Base-by-base conservation (phyloP, 2,888 invertebrate species). In the Calephelis perditalis region DNA sequence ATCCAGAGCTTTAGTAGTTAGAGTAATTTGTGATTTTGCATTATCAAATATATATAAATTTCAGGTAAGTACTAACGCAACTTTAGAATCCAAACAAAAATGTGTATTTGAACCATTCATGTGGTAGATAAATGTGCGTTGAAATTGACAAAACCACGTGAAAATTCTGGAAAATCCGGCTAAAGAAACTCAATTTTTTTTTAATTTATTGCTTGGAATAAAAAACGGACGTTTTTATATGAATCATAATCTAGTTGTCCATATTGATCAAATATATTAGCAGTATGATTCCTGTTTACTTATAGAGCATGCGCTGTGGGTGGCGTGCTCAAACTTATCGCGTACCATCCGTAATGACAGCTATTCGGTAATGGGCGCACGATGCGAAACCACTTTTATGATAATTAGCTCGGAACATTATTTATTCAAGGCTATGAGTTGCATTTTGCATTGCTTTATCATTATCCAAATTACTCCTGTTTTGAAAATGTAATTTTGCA, bases 321-420 rank as follows among this genome's bases (percentile, higher is more conserved):
- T 86, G 85, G 85, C 77, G 75, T 73, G 76, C 74, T 71, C 75
- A 60, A 59, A 59, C 55, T 46, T 60, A 60, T 70, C 63, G 65
- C 62, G 62, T 61, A 74, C 70, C 75, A 73, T 73, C 70, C 76
- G 78, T 86, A 85, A 86, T 84, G 85, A 84, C 83, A 81, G 84
- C 82, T 83, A 82, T 86, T 86, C 74, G 81, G 85, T 85, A 86
- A 85, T 82, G 79, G 81, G 76, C 76, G 75, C 79, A 75, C 77
- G 76, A 77, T 75, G 74, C 73, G 72, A 76, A 78, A 80, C 78
- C 80, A 82, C 81, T 82, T 82, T 86, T 86, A 86, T 84, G 86
- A 83, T 88, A 86, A 87, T 87, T 85, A 87, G 84, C 81, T 74
- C 76, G 78, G 79, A 82, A 77, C 79, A 82, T 82, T 87, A 86